Evolutionary conservation across 2,113 vertebrate genomes (phyloP).

Genomic region (Chaetorhynchus papuensis): DNA sequence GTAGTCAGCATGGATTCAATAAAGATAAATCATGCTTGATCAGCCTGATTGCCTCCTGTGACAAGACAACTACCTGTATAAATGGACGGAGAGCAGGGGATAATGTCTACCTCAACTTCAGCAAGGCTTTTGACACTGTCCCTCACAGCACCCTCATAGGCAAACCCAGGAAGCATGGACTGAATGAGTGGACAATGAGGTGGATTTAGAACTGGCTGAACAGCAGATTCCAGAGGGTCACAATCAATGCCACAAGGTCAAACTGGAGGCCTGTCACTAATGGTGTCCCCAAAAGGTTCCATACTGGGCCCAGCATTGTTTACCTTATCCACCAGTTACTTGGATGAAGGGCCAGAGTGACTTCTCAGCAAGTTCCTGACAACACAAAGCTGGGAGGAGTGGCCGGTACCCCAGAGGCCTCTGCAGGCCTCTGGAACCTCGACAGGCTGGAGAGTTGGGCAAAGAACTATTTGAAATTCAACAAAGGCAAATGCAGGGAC

Average conservation of each 20-base stretch:
- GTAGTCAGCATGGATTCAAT: background rate
- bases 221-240: background rate
- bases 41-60: background rate
- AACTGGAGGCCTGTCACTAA: background rate
- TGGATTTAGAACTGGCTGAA: background rate
- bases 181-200: background rate
- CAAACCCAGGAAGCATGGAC: background rate
- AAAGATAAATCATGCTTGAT: background rate
- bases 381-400: background rate
- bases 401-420: no score
- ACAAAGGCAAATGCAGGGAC: no score
- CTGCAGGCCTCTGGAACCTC: no score
- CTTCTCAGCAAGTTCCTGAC: background rate
- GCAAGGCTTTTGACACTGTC: background rate
- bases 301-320: background rate
- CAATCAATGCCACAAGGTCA: background rate
- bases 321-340: background rate
- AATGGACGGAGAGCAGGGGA: background rate
- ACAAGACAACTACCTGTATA: no score
- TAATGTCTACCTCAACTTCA: background rate
- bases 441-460: fast-evolving
- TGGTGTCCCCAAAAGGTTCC: background rate
- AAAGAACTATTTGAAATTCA: background rate
- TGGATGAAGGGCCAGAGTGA: background rate
- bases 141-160: background rate